Evolutionary conservation across 2,888 invertebrate species (phyloP).

Genomic region (Dermolepida albohirtum): DNA sequence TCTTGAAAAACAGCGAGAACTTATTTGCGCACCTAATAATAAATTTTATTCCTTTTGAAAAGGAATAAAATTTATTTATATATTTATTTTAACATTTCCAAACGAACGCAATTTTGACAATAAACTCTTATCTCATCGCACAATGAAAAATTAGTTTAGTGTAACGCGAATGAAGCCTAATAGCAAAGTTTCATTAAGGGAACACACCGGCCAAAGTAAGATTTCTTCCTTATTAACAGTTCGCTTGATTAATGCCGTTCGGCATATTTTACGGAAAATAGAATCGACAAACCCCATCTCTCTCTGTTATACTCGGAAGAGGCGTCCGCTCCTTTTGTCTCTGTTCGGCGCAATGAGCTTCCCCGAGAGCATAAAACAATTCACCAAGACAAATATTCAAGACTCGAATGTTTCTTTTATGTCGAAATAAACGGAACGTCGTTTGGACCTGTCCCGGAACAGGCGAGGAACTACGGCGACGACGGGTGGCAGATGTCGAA

Average conservation of each 20-base stretch:
- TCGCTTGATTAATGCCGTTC: slow-evolving; percentile 27
- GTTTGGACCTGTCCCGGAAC: slow-evolving; percentile 7
- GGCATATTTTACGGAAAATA: slow-evolving; percentile 18
- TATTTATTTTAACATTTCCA: too few relatives aligned
- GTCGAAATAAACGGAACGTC: slow-evolving; percentile 32
- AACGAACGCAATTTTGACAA: too few relatives aligned
- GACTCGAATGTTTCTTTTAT: slow-evolving; percentile 35
- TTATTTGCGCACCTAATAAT: too few relatives aligned
- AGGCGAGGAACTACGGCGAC: not conserved
- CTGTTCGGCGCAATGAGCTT: slow-evolving; percentile 1
- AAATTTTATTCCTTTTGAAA: too few relatives aligned
- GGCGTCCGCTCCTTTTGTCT: not conserved
- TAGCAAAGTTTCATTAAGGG: slow-evolving; percentile 18
- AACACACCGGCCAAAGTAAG: slow-evolving; percentile 6
- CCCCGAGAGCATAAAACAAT: slow-evolving; percentile 29
- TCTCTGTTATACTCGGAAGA: not conserved
- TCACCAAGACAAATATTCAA: slow-evolving; percentile 35
- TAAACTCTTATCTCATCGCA: too few relatives aligned
- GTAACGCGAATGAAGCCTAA: slow-evolving; percentile 12
- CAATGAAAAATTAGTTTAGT: not conserved
- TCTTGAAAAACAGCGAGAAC: too few relatives aligned
- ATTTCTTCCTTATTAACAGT: slow-evolving; percentile 36
- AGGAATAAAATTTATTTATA: too few relatives aligned
- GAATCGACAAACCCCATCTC: not conserved
- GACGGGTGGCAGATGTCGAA: slow-evolving; percentile 26